Evolutionary conservation across 2,797 vertebrate genomes (phyloP).

Genomic region (Enteromius thamalakanensis): DNA sequence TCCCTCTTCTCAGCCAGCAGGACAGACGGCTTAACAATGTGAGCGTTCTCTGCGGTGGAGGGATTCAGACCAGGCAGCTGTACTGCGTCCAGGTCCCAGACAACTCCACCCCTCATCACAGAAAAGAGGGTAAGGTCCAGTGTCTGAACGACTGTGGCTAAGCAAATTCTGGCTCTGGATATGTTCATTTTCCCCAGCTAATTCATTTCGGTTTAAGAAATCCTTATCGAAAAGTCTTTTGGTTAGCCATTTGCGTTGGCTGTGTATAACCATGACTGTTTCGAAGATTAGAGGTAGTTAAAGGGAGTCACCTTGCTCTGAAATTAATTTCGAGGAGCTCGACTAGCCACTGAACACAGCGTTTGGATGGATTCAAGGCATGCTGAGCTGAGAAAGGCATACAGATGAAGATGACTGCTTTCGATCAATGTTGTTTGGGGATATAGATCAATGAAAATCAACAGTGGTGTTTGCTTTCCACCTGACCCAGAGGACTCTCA

Average conservation of each 20-base stretch:
- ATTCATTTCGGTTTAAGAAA: background rate
- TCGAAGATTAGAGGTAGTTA: constrained; percentile 4
- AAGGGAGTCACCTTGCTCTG: constrained; percentile 28
- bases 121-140: constrained; percentile 84
- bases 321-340: constrained; percentile 33
- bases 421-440: constrained; percentile 50
- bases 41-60: constrained; percentile 85
- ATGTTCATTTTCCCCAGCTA: background rate
- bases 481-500: constrained; percentile 57
- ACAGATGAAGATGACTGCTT: constrained; percentile 57
- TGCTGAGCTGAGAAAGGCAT: constrained; percentile 46
- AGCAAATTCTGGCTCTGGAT: background rate
- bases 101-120: constrained; percentile 67
- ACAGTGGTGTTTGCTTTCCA: constrained; percentile 57
- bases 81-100: constrained; percentile 84
- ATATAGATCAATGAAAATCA: constrained; percentile 61
- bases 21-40: constrained; percentile 73
- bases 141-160: background rate
- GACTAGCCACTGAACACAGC: constrained; percentile 28
- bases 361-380: constrained; percentile 46
- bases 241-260: constrained; percentile 6
- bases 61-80: constrained; percentile 88
- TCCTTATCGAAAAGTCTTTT: background rate
- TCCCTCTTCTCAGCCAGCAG: constrained; percentile 83
- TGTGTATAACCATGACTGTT: background rate